These are phyloP conservation scores for Folsomia candida DNA, from an alignment of 2,888 invertebrate genomes.

Conservation along the genomic window DNA sequence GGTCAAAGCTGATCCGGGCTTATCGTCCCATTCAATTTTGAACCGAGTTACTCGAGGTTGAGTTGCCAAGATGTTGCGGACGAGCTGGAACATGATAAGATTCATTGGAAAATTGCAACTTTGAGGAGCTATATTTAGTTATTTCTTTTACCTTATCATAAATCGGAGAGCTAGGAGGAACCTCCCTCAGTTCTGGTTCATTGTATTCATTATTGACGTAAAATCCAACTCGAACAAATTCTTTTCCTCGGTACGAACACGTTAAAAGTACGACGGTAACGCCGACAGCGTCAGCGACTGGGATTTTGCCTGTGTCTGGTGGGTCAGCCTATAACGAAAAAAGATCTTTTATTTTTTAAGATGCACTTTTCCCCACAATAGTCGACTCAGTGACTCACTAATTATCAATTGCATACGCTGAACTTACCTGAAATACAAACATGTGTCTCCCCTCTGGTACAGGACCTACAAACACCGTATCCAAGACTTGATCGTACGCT, in stretches of 20 bases:
- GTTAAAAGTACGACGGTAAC: slow-evolving; percentile 95
- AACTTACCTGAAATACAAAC: slow-evolving; percentile 88
- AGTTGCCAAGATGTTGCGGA: slow-evolving; percentile 77
- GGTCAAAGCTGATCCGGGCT: slow-evolving; percentile 23
- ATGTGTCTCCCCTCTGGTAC: slow-evolving; percentile 94
- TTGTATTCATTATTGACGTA: slow-evolving; percentile 97
- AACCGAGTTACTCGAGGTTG: slow-evolving; percentile 93
- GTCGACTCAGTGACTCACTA: slow-evolving; percentile 5
- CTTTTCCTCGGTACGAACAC: slow-evolving; percentile 86
- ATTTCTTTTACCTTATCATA: slow-evolving; percentile 89
- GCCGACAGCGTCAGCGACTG: slow-evolving; percentile 93
- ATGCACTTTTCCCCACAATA: not conserved
- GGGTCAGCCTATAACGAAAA: slow-evolving; percentile 75
- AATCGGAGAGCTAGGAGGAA: slow-evolving; percentile 86
- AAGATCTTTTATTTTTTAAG: slow-evolving; percentile 16
- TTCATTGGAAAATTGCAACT: no score
- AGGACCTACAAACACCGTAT: slow-evolving; percentile 96
- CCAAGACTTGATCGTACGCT: slow-evolving; percentile 92
- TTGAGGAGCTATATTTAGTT: no score
- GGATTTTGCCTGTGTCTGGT: slow-evolving; percentile 89
- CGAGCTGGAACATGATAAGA: slow-evolving; percentile 56
- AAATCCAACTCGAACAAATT: slow-evolving; percentile 96
- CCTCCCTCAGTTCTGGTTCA: slow-evolving; percentile 88
- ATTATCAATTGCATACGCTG: no score
- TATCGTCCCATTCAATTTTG: slow-evolving; percentile 94